Conservation (phyloP, 2,113 vertebrate species). For the Pogona vitticeps region DNA sequence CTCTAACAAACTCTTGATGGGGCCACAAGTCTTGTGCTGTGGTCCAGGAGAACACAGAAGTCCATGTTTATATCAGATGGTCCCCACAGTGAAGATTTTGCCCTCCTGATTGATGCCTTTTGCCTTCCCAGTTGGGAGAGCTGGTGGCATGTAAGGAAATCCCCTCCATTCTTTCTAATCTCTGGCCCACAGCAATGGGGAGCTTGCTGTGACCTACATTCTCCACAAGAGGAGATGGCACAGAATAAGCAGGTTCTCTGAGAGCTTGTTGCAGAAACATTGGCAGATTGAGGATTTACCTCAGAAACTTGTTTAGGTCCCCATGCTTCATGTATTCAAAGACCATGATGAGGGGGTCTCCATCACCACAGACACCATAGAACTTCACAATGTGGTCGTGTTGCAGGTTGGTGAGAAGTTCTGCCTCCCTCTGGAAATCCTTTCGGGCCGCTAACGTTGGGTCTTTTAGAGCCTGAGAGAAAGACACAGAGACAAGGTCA, state of each 20-base stretch:
- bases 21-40: neutral
- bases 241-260: too few relatives aligned
- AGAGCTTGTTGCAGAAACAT: too few relatives aligned
- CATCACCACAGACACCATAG: constrained; percentile 94
- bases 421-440: constrained; percentile 97
- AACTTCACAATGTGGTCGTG: constrained; percentile 98
- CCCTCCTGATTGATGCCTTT: too few relatives aligned
- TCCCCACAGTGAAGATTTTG: neutral
- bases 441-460: constrained; percentile 94
- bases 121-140: too few relatives aligned
- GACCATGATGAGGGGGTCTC: constrained; percentile 98
- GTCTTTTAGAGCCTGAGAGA: constrained; percentile 90
- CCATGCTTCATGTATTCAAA: constrained; percentile 99
- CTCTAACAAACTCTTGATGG: neutral
- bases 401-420: constrained; percentile 96
- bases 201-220: too few relatives aligned
- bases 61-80: neutral
- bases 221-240: too few relatives aligned
- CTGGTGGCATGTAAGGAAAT: too few relatives aligned
- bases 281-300: constrained; percentile 66
- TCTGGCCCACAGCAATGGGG: too few relatives aligned
- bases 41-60: neutral
- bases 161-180: too few relatives aligned
- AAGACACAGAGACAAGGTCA: neutral
- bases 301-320: constrained; percentile 97